phyloP scores from a whole-genome alignment of 1,140 invertebrate genomes.

The Ceratitis capitata region DNA sequence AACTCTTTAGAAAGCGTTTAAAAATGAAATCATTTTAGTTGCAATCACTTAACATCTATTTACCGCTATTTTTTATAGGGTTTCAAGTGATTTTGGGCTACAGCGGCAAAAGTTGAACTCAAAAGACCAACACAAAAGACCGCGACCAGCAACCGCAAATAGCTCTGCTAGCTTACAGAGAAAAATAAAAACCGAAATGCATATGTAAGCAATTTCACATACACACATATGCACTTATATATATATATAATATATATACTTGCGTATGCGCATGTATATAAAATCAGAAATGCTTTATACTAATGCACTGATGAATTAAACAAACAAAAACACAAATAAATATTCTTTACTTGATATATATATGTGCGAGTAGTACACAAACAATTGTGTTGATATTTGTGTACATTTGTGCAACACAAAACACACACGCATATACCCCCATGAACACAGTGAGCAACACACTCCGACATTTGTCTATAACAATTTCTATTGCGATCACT shows the following conservation, averaged over 20 bases:
- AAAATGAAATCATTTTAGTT: not conserved
- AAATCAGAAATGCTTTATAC: not conserved
- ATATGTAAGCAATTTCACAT: not conserved
- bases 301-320: not conserved
- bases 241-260: too few relatives aligned
- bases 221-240: not conserved
- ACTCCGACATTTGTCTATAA: not conserved
- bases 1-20: not conserved
- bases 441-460: too few relatives aligned
- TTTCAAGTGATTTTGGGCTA: not conserved
- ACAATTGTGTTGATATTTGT: not conserved
- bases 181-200: too few relatives aligned
- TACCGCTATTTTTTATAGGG: not conserved
- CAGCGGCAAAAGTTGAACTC: not conserved
- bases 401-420: not conserved
- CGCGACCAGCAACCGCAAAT: conserved; percentile 2
- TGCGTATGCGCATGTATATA: not conserved
- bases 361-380: not conserved
- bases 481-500: conserved; percentile 6
- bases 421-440: not conserved
- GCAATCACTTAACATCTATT: not conserved
- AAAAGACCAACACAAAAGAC: not conserved
- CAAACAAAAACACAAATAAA: not conserved
- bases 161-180: not conserved
- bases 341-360: too few relatives aligned